Evolutionary conservation across 1,140 invertebrate genomes (phyloP).

Genomic region (Oedothorax gibbosus): DNA sequence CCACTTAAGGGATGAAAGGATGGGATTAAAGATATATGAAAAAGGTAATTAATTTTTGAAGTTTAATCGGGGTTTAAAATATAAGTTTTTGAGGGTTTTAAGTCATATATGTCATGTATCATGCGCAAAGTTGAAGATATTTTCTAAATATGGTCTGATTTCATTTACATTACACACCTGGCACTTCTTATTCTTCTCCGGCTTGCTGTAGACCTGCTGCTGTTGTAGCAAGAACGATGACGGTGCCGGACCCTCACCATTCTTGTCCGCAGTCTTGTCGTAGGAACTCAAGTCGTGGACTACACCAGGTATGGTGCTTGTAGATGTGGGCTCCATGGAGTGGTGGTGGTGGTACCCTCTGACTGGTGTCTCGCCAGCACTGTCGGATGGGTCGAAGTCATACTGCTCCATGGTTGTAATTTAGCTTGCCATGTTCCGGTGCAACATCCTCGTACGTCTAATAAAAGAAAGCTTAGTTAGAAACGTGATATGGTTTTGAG

Average conservation of each 20-base stretch:
- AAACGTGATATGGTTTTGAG: too few relatives aligned
- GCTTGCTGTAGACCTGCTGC: conserved; percentile 36
- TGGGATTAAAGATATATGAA: too few relatives aligned
- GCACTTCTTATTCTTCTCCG: conserved; percentile 68
- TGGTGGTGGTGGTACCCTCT: conserved; percentile 21
- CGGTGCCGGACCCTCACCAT: neutral
- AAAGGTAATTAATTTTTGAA: too few relatives aligned
- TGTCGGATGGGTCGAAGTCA: conserved; percentile 47
- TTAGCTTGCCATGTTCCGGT: too few relatives aligned
- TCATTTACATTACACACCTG: conserved; percentile 42
- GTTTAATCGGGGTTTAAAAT: too few relatives aligned
- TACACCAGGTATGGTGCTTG: conserved; percentile 23
- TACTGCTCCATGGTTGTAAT: conserved; percentile 51
- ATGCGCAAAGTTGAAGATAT: too few relatives aligned
- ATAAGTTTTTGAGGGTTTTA: too few relatives aligned
- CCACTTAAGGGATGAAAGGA: too few relatives aligned
- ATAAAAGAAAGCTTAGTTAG: too few relatives aligned
- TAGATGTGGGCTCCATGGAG: neutral
- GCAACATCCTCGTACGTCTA: too few relatives aligned
- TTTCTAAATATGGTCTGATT: too few relatives aligned
- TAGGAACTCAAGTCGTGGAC: conserved; percentile 50
- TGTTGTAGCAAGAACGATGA: conserved; percentile 37
- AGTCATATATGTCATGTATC: too few relatives aligned
- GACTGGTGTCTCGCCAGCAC: conserved; percentile 15
- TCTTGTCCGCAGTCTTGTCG: conserved; percentile 4